Base-by-base conservation (phyloP, 2,888 invertebrate species). In the Eurois occulta region DNA sequence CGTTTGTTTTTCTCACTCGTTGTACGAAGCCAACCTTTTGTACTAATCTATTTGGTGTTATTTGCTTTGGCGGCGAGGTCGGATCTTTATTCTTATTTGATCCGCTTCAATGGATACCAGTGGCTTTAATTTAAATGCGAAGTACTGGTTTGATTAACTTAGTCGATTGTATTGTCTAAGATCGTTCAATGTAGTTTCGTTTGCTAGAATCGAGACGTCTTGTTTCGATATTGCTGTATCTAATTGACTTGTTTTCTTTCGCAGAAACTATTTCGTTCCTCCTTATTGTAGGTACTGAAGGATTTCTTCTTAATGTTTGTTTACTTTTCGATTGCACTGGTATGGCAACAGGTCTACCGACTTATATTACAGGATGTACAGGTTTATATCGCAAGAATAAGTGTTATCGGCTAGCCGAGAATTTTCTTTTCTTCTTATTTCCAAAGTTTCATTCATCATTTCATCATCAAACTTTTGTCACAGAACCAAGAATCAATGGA, bases 21-120 rank as follows among this genome's bases (percentile, higher is more conserved):
- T 52, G 13, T 13, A 13, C n/a, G 8, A 18, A 74, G 35, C 1
- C 6, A 55, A 18, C 18, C 43, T 78, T 66, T 43, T 76, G 78
- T 16, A 21, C 24, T 46, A 38, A 38, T 55, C 24, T 55, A 24
- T 18, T 52, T 1, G 0, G 6, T 46, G 43, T 0, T 55, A 35
- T 79, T 84, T 86, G 48, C 73, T 78, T 88, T 87, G 77, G 80
- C 80, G 72, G 24, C 60, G 38, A 77, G 73, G 76, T 74, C 18
- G 16, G n/a, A 74, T 80, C 69, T 35, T 68, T 62, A 70, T 78
- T 73, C 62, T 66, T 72, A 72, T 71, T 71, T 10, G 32, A 81
- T 70, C 38, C 46, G 52, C 24, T 43, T 28, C 38, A 55, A 65
- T 72, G 64, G 75, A 62, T 78, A 81, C 74, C 73, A 69, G 52